phyloP scores from a whole-genome alignment of 1,140 invertebrate genomes.

The Drosophila lacteicornis region DNA sequence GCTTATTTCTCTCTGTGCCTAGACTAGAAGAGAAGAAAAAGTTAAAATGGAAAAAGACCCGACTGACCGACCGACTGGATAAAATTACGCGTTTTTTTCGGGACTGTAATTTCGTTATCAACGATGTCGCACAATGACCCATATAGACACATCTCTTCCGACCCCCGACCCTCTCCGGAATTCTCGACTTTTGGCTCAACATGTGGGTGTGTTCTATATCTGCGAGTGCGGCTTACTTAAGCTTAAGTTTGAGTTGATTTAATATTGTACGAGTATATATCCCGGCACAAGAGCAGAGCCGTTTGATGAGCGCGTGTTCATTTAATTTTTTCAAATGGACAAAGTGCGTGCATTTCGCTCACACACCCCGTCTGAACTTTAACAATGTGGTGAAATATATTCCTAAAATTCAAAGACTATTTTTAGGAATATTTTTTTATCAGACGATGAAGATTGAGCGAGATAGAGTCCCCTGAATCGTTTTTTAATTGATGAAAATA shows the following conservation, averaged over 20 bases:
- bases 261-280: slow-evolving; percentile 32
- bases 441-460: neutral
- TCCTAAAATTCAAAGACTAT: neutral
- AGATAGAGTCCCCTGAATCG: too few species aligned
- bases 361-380: neutral
- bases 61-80: slow-evolving; percentile 24
- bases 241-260: slow-evolving; percentile 52
- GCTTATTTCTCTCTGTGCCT: slow-evolving; percentile 5
- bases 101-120: slow-evolving; percentile 66
- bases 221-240: slow-evolving; percentile 30
- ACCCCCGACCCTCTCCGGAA: neutral
- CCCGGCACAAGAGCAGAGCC: slow-evolving; percentile 14
- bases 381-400: neutral
- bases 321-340: slow-evolving; percentile 59
- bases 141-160: slow-evolving; percentile 33
- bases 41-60: slow-evolving; percentile 11
- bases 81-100: slow-evolving; percentile 34
- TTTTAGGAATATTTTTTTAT: slow-evolving; percentile 24
- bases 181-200: neutral
- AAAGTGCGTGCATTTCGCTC: slow-evolving; percentile 37
- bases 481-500: neutral
- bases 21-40: neutral
- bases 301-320: slow-evolving; percentile 57
- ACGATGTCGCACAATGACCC: slow-evolving; percentile 67
- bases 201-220: slow-evolving; percentile 27